Evolutionary conservation across 2,797 vertebrate genomes (phyloP).

Genomic region (Hyperoplus immaculatus): DNA sequence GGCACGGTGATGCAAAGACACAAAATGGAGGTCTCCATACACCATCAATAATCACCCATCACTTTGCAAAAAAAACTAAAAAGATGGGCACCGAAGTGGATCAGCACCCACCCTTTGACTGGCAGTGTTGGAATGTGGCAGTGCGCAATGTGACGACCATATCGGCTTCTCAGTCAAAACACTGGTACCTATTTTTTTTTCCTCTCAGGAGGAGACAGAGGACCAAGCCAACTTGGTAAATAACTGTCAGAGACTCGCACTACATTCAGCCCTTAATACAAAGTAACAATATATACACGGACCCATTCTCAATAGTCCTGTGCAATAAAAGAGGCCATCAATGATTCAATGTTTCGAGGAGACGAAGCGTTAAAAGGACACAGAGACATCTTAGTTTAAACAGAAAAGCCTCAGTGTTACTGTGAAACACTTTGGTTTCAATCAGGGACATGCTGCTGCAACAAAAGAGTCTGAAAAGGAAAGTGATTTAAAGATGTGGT

Average conservation of each 20-base stretch:
- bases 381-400: constrained; percentile 10
- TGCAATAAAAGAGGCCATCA: constrained; percentile 65
- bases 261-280: too few relatives aligned
- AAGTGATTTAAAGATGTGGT: neutral
- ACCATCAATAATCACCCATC: constrained; percentile 46
- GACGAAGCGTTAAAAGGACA: constrained; percentile 15
- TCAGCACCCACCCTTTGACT: constrained; percentile 35
- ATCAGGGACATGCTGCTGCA: constrained; percentile 27
- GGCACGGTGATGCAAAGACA: constrained; percentile 28
- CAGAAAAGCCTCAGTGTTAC: neutral
- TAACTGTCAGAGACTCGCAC: constrained; percentile 40
- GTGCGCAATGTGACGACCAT: constrained; percentile 35
- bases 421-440: constrained; percentile 23
- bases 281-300: too few relatives aligned
- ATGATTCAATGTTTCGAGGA: constrained; percentile 49
- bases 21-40: constrained; percentile 29
- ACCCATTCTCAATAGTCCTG: constrained; percentile 45
- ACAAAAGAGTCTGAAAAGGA: constrained; percentile 16
- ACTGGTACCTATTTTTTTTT: constrained; percentile 39
- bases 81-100: constrained; percentile 35
- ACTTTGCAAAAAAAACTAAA: constrained; percentile 38
- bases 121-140: constrained; percentile 27
- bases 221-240: constrained; percentile 30
- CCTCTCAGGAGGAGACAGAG: constrained; percentile 54
- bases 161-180: constrained; percentile 24